Evolutionary conservation across 2,888 invertebrate genomes (phyloP).

Genomic region (Maniola hyperantus): DNA sequence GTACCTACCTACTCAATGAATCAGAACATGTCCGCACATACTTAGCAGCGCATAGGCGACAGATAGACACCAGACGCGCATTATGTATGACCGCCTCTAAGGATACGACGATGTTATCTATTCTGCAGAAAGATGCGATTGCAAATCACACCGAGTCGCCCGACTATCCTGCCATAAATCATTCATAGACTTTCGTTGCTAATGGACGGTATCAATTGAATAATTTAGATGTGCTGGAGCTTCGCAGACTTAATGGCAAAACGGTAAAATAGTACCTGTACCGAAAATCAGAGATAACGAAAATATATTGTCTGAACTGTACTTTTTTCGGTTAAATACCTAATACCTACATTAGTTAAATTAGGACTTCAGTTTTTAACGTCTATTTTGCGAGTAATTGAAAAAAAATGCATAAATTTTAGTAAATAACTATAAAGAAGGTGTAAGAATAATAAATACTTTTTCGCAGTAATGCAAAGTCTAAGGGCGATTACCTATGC

Average conservation of each 20-base stretch:
- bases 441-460: too few species aligned
- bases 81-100: constrained; percentile 18
- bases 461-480: too few species aligned
- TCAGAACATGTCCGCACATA: constrained; percentile 6
- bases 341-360: too few species aligned
- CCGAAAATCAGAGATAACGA: too few species aligned
- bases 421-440: too few species aligned
- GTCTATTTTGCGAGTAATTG: too few species aligned
- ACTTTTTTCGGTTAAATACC: too few species aligned
- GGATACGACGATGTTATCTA: constrained; percentile 23
- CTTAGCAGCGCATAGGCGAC: constrained; percentile 16
- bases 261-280: constrained; percentile 2
- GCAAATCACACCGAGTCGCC: constrained; percentile 18
- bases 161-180: constrained; percentile 21
- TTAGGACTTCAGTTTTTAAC: too few species aligned
- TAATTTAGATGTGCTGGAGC: constrained; percentile 13
- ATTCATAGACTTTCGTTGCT: constrained; percentile 24
- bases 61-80: constrained; percentile 15
- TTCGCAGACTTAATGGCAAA: constrained; percentile 6
- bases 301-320: too few species aligned
- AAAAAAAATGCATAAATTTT: too few species aligned
- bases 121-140: constrained; percentile 25
- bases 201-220: constrained; percentile 17
- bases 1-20: not conserved
- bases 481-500: too few species aligned